Base-by-base conservation (phyloP, 35 echinoderm and acorn worm genomes). In the Diadema setosum region DNA sequence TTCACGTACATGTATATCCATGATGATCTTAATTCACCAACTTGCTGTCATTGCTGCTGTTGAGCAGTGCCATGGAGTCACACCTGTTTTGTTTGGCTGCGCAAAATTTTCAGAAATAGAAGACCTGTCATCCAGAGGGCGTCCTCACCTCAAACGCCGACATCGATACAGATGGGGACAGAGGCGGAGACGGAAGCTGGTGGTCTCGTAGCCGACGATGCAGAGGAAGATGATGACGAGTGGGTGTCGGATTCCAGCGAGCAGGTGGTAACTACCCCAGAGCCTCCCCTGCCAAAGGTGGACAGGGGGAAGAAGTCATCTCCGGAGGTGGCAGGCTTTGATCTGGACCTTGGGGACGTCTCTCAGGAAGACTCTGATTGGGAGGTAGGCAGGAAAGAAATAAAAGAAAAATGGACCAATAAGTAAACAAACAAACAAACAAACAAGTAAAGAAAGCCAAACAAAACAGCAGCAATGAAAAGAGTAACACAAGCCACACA, bases 291-390 rank as follows among this genome's bases (percentile, higher is more conserved):
- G 9, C 30, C 81, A 20, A 83, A 30, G 43, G 39, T 21, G 2
- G 46, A 83, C 44, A 33, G 12, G 18, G 44, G 50, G 82, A 39
- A 50, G 42, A 44, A 84, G 24, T 35, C 24, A 56, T 5, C 84
- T 18, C 85, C 70, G 8, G 9, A 9, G 9, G n/a, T n/a, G 9
- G 85, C 91, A 20, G 89, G 91, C 33, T 90, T 87, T 56, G 92
- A 99, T 21, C 84, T 99, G 36, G 96, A 99, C 29, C 82, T 99
- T 0, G 96, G 96, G 3, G 96, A 99, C 35, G 17, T 99, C 32
- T 94, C 95, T 20, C 80, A 64, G 5, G 94, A 95, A 61, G 93
- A 97, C n/a, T 90, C 87, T 17, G 89, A 91, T 52, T 97, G 95
- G 95, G 95, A 97, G 84, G 95, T 97, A 57, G 65, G 91, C 37